These are phyloP conservation scores for Tachina grossa DNA, from an alignment of 2,888 invertebrate genomes.

Conservation along the genomic window DNA sequence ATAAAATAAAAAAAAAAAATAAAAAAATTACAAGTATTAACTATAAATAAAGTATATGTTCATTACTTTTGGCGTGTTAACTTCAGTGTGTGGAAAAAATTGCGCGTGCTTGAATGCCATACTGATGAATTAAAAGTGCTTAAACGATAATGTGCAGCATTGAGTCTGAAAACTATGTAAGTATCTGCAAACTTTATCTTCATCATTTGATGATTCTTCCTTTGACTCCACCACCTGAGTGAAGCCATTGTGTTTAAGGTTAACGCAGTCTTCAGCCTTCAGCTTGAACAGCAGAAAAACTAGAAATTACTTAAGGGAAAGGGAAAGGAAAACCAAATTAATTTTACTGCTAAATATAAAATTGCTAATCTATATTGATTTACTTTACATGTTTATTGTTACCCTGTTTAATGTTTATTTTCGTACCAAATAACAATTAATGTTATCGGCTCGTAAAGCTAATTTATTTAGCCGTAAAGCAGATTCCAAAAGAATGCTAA, in stretches of 20 bases:
- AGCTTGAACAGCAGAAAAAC: neutral
- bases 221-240: neutral
- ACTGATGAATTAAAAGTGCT: neutral
- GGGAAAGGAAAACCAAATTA: neutral
- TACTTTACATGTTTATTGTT: constrained; percentile 40
- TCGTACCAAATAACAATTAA: constrained; percentile 32
- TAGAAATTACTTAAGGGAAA: neutral
- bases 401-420: constrained; percentile 9
- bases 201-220: neutral
- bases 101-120: neutral
- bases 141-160: neutral
- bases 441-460: neutral
- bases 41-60: neutral
- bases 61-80: neutral
- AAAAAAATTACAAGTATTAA: neutral
- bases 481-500: neutral
- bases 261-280: neutral
- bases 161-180: neutral
- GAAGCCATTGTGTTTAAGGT: neutral
- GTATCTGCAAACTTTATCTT: neutral
- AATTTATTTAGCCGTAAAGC: neutral
- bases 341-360: constrained; percentile 45
- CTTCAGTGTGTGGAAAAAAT: neutral
- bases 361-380: constrained; percentile 45
- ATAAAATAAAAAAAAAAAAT: neutral